Evolutionary conservation across 2,797 vertebrate genomes (phyloP), one percentile per base, ranked within the genome.

Genomic region (Ficedula albicollis): DNA sequence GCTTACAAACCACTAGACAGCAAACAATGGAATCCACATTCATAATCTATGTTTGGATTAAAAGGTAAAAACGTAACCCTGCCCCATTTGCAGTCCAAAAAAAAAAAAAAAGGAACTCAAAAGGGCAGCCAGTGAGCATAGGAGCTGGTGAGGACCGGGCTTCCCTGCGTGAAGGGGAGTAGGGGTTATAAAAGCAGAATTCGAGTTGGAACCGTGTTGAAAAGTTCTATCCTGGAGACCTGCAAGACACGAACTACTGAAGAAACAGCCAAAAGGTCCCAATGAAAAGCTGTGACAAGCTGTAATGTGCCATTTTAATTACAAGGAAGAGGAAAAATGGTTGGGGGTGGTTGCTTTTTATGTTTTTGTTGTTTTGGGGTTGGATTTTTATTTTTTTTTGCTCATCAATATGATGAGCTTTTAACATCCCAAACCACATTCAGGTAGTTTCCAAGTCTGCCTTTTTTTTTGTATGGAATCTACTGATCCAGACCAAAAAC

Each of bases 371-470:
- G 97, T 82, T 84, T 84, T 87, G 49, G 70, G 83, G 59, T 82
- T 82, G 59, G 64, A 39, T 38, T 43, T 60, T 81, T 78, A 30
- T 84, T 83, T 98, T 97, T 52, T 98, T 98, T 98, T 98, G 86
- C 99, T 99, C 99, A 99, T 99, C 99, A 99, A 99, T 99, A 99
- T 99, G 99, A 99, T 99, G 99, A 99, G 99, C 98, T 98, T 98
- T 98, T 98, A 78, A 98, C 62, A 97, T 99, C 99, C 99, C 98
- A 98, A 98, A 98, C 98, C 98, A 98, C 98, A 98, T 98, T 98
- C 98, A 98, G 97, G 97, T 97, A 97, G 97, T 90, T 97, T 97
- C 97, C 87, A 96, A 96, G 97, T 98, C 96, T 97, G 97, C 95
- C 62, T 89, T 94, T 94, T 94, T 94, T 96, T 92, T 83, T 93